These are phyloP conservation scores for Lasiurus cinereus DNA, from an alignment of 2,113 vertebrate genomes.

Conservation along the genomic window DNA sequence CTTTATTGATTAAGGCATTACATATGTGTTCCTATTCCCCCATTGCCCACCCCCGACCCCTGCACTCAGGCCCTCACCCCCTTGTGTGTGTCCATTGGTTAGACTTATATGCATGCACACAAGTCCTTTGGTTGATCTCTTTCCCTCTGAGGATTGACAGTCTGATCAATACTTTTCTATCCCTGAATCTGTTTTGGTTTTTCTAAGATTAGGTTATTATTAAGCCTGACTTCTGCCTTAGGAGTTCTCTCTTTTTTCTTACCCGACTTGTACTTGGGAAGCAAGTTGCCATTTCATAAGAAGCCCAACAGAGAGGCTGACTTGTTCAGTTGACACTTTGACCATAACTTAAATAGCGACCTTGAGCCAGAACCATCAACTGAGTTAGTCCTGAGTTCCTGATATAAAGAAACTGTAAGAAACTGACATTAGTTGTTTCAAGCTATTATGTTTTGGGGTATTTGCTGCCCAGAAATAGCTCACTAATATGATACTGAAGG, in stretches of 20 bases:
- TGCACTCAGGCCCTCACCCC: too few species aligned
- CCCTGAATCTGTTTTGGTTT: too few species aligned
- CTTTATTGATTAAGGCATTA: too few species aligned
- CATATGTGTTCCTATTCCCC: too few species aligned
- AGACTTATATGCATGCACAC: too few species aligned
- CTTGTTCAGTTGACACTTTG: background rate
- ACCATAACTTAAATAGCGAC: background rate
- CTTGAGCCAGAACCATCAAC: background rate
- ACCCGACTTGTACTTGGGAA: background rate
- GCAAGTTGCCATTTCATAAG: background rate
- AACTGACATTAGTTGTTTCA: background rate
- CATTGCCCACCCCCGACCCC: too few species aligned
- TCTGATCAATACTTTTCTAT: too few species aligned
- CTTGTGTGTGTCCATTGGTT: too few species aligned
- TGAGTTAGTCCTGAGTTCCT: background rate
- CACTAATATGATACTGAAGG: background rate
- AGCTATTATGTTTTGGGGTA: background rate
- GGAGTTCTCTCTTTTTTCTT: background rate
- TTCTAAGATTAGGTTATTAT: background rate
- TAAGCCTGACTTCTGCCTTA: background rate
- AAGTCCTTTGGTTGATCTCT: too few species aligned
- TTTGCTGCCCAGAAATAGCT: background rate
- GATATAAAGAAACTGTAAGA: background rate
- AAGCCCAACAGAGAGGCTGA: background rate
- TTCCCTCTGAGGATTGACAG: too few species aligned